These are phyloP conservation scores for Diorhabda carinulata DNA, from an alignment of 1,140 invertebrate genomes.

Conservation along the genomic window DNA sequence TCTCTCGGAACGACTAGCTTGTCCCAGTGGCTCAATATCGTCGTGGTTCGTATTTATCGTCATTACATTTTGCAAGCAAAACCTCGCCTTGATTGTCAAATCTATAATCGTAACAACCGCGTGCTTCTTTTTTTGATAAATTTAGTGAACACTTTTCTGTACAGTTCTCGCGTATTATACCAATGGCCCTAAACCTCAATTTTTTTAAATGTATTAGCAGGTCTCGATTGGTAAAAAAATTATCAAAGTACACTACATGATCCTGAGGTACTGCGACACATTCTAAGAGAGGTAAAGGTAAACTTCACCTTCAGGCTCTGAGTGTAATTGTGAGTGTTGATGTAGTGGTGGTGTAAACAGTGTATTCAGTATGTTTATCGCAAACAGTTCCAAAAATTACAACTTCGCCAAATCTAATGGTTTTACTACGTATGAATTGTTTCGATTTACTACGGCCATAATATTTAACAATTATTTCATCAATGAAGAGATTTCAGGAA, in stretches of 20 bases:
- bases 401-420: no score
- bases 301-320: no score
- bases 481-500: no score
- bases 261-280: constrained; percentile 16
- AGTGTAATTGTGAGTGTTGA: no score
- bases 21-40: constrained; percentile 26
- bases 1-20: constrained; percentile 21
- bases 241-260: constrained; percentile 40
- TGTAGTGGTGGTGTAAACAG: no score
- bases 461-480: no score
- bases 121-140: constrained; percentile 35
- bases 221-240: constrained; percentile 41
- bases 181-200: constrained; percentile 22
- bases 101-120: constrained; percentile 25
- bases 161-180: constrained; percentile 34
- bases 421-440: no score
- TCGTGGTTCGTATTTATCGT: constrained; percentile 36
- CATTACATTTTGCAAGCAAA: constrained; percentile 16
- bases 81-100: constrained; percentile 16
- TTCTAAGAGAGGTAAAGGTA: background rate
- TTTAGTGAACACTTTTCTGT: constrained; percentile 40
- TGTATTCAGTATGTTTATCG: no score
- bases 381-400: no score
- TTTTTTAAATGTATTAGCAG: constrained; percentile 16
- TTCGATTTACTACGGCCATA: no score